Percentiles rank a stretch among this genome's conserved stretches.
phyloP scores from a whole-genome alignment of 2,888 invertebrate species.

The Drosophila cracens region DNA sequence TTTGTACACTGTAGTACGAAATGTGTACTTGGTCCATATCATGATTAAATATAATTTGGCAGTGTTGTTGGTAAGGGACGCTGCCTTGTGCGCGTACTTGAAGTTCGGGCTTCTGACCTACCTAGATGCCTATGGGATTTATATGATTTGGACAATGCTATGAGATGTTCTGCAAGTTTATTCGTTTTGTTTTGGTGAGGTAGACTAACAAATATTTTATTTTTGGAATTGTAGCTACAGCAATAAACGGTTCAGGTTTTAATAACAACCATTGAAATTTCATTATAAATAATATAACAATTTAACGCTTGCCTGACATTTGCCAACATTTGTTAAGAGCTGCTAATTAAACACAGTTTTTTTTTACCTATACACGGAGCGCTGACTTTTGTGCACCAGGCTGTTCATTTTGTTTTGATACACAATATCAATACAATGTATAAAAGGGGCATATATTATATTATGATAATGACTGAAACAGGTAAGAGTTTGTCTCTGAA shows the following conservation, averaged over 20 bases:
- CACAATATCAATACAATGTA: conserved; percentile 1
- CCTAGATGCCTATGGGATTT: not conserved
- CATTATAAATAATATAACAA: conserved; percentile 17
- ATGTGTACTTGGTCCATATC: not conserved
- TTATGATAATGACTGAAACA: conserved; percentile 13
- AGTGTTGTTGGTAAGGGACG: conserved; percentile 10
- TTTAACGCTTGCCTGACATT: conserved; percentile 47
- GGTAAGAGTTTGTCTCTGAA: not conserved
- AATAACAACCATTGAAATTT: conserved; percentile 9
- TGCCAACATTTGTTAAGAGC: conserved; percentile 37
- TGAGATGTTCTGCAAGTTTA: conserved; percentile 16
- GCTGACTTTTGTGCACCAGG: conserved; percentile 13
- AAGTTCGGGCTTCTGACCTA: not conserved
- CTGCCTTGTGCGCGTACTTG: conserved; percentile 2
- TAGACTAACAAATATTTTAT: not conserved
- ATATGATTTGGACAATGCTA: not conserved
- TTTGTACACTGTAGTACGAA: not conserved
- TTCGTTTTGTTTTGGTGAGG: too few species aligned
- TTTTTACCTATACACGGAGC: conserved; percentile 21
- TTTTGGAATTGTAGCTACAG: not conserved
- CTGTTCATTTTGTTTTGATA: conserved; percentile 10
- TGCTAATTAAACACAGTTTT: conserved; percentile 60
- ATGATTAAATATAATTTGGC: conserved; percentile 23
- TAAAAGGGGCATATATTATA: not conserved
- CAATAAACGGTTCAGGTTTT: not conserved